Evolutionary conservation across 2,888 invertebrate genomes (phyloP), one percentile per base, ranked within the genome.

Genomic region (Dorcus hopei): DNA sequence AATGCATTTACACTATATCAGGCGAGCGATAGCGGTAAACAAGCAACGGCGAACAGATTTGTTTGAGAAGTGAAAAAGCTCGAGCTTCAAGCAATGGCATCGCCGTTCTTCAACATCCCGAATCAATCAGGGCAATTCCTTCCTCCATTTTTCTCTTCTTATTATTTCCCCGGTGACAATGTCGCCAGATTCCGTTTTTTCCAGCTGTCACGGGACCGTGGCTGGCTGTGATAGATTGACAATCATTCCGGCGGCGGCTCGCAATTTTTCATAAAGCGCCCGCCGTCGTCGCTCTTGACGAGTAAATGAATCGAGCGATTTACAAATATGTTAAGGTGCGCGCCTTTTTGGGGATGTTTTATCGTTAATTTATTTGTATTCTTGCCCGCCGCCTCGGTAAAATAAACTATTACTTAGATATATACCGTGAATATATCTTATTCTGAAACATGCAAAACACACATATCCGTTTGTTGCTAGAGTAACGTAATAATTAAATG

Each of bases 151-250:
- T 74, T 74, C 73, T 74, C 69, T 68, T 70, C 70, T 73, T 74
- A 75, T 75, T 75, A 76, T 74, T 74, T 74, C 71, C 70, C 71
- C 67, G 71, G 73, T 72, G 75, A 73, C 73, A 72, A 66, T 73
- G 74, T 71, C 72, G 70, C 71, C 67, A 67, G 71, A 70, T 72
- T 75, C 69, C 64, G 66, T 69, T 71, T 72, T 73, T 71, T 72
- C 69, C 68, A 66, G 61, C 71, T 73, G 74, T 73, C 73, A 68
- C 65, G 65, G 63, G 65, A 68, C 68, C 69, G 65, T 70, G 70
- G 68, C 68, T 67, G 67, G 60, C 62, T 63, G 70, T 76, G 76
- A 76, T 74, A 67, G 74, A 76, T 75, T 73, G 75, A 74, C 72
- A 68, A 71, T 72, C 71, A 70, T 72, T 72, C 66, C 68, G 57